Conservation (phyloP, 1,140 invertebrate genomes). For the Drosophila saltans region DNA sequence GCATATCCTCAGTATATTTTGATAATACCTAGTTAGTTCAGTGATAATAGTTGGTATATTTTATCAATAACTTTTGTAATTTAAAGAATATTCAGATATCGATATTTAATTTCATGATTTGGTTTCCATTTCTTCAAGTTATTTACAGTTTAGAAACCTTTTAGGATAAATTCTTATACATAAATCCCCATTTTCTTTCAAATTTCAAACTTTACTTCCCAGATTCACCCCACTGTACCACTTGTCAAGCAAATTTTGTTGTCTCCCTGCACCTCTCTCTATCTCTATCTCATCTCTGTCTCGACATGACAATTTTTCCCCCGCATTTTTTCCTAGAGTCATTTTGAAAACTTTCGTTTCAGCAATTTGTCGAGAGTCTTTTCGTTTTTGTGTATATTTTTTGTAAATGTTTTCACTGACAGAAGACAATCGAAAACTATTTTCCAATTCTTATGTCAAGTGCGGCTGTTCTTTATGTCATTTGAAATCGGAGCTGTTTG, state of each 20-base stretch:
- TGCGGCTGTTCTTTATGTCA: conserved; percentile 42
- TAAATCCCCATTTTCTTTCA: too few species aligned
- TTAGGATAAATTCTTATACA: too few species aligned
- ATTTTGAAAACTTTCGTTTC: conserved; percentile 18
- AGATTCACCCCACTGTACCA: not conserved
- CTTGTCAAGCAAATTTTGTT: conserved; percentile 1
- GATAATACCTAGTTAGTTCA: too few species aligned
- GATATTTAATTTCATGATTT: too few species aligned
- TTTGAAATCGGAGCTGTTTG: conserved; percentile 41
- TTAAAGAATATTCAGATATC: too few species aligned
- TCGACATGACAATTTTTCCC: too few species aligned
- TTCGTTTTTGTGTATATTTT: conserved; percentile 4
- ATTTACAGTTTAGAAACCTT: too few species aligned
- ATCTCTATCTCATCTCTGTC: too few species aligned
- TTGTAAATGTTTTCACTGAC: conserved; percentile 39
- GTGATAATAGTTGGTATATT: too few species aligned
- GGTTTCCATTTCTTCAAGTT: too few species aligned
- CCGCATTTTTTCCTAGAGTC: not conserved
- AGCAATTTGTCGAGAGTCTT: conserved; percentile 38
- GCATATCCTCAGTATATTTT: too few species aligned
- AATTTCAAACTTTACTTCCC: not conserved
- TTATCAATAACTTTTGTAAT: too few species aligned
- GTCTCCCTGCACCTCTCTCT: not conserved
- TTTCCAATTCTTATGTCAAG: conserved; percentile 37
- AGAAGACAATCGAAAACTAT: conserved; percentile 40